phyloP scores from a whole-genome alignment of 2,113 vertebrate genomes.

The Mus pahari region DNA sequence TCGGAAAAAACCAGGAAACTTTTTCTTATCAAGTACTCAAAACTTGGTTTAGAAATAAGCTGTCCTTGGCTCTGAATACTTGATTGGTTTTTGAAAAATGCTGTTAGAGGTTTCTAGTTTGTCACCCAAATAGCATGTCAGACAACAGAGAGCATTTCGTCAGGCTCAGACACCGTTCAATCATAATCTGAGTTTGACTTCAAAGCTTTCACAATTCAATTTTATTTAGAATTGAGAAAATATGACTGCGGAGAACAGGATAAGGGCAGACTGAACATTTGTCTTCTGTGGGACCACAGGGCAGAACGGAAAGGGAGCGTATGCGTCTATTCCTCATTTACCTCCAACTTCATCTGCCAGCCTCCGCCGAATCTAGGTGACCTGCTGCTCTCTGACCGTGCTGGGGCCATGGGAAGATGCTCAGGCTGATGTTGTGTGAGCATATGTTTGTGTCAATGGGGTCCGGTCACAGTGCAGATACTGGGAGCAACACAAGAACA shows the following conservation, averaged over 20 bases:
- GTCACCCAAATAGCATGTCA: slow-evolving; percentile 74
- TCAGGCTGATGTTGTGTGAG: neutral
- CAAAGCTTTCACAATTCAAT: slow-evolving; percentile 54
- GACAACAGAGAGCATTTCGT: slow-evolving; percentile 53
- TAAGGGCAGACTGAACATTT: neutral
- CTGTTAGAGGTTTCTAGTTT: slow-evolving; percentile 60
- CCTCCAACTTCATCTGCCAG: fast-evolving
- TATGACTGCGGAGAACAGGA: neutral
- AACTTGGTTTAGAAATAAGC: slow-evolving; percentile 50
- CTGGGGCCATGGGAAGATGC: fast-evolving
- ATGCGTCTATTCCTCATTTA: fast-evolving
- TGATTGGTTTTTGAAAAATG: slow-evolving; percentile 68
- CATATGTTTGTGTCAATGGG: fast-evolving
- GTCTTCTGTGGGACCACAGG: neutral
- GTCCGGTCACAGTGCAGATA: fast-evolving
- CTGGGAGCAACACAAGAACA: fast-evolving
- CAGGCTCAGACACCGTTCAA: neutral
- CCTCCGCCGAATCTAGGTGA: fast-evolving
- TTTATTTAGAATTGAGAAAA: slow-evolving; percentile 54
- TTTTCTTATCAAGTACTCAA: neutral
- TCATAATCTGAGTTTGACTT: slow-evolving; percentile 58
- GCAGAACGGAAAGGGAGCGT: fast-evolving
- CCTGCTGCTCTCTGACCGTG: fast-evolving
- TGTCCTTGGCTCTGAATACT: slow-evolving; percentile 58
- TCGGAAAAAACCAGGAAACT: neutral